Conservation (phyloP, 2,113 vertebrate genomes). For the Sclerurus mexicanus region DNA sequence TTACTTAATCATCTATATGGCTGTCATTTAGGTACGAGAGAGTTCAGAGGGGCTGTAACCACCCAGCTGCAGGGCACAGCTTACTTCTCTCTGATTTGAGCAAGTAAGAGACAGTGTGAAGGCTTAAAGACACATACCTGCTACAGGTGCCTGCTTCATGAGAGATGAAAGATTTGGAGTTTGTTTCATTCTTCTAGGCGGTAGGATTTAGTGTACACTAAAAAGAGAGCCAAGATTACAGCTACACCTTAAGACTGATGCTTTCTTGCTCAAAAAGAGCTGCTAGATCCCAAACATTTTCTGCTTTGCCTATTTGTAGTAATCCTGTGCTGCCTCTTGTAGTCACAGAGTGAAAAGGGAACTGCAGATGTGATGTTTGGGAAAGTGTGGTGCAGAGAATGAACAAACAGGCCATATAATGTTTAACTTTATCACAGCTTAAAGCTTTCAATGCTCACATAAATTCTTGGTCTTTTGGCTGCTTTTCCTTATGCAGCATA, state of each 20-base stretch:
- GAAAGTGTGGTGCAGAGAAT: not conserved
- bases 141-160: not conserved
- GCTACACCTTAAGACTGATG: not conserved
- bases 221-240: not conserved
- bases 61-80: not conserved
- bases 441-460: not conserved
- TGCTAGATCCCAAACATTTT: not conserved
- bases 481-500: not conserved
- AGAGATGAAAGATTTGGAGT: not conserved
- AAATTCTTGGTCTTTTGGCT: not conserved
- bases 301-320: not conserved
- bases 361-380: not conserved
- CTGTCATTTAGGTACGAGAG: not conserved
- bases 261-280: not conserved
- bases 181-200: not conserved
- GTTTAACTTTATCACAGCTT: not conserved
- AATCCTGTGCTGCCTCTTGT: not conserved
- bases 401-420: not conserved
- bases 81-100: not conserved
- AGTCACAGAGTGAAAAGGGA: not conserved
- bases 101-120: not conserved
- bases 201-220: not conserved
- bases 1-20: not conserved
- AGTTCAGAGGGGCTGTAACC: not conserved
- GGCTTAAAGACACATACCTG: accelerated